Base-by-base conservation (phyloP, 2,797 vertebrate species). In the Lithobates sylvaticus region DNA sequence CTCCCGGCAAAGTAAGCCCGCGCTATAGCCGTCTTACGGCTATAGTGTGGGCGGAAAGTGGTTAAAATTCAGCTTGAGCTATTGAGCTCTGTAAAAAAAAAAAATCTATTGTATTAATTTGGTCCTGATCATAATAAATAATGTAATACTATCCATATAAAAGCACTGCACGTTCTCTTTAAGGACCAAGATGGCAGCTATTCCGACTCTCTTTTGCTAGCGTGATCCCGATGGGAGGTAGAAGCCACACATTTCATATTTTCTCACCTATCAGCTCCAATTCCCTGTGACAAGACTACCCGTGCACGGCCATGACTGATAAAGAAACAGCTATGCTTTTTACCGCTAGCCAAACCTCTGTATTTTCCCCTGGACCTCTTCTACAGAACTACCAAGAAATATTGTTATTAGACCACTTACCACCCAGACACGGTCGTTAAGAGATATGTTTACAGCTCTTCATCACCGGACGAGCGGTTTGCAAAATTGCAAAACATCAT, bases 401-500 rank as follows among this genome's bases (percentile, higher is more conserved):
- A 78, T 82, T 82, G 79, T 77, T 79, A 39, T 87, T 74, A 65
- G 10, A 27, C 21, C 54, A 61, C 54, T 36, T 74, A 54, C 77
- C 44, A 54, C 70, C 69, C 15, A 73, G 64, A 32, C 81, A 78
- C 58, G 54, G 68, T 32, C 64, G 65, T 71, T 69, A 64, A 71
- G 12, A 81, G 71, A 82, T 32, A 47, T n/a, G 50, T 86, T 78
- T 74, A 87, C 78, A 87, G 78, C 83, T 83, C 78, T 78, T 73
- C 70, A 83, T 74, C 68, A 54, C 7, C 26, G 76, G 78, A 81
- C 72, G 68, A 68, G 71, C 44, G 76, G 47, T 83, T 67, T 36
- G 54, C 9, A 73, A 29, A 77, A 78, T 32, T 61, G 61, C 26
- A 74, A 78, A 76, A 70, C 61, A 79, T 87, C 86, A 44, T 76